Percentiles rank a stretch among this genome's conserved stretches.
Conservation (phyloP, 2,888 invertebrate species). For the Aleiodes alternator region DNA sequence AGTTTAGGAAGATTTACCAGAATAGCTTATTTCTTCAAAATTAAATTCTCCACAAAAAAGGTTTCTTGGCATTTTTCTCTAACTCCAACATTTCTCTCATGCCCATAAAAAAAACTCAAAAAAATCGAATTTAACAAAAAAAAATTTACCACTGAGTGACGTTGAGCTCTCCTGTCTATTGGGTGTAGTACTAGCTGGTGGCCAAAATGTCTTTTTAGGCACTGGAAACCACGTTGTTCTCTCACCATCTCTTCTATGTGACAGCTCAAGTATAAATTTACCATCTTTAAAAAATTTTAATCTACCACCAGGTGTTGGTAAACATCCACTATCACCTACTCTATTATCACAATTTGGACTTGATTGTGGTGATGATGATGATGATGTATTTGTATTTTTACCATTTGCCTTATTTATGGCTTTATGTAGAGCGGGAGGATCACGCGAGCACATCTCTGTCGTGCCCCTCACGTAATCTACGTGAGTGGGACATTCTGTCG, state of each 20-base stretch:
- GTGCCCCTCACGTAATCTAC: slow-evolving; percentile 74
- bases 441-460: slow-evolving; percentile 75
- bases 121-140: not conserved
- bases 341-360: slow-evolving; percentile 69
- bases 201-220: slow-evolving; percentile 91
- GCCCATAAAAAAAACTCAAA: no score
- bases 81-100: no score
- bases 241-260: slow-evolving; percentile 86
- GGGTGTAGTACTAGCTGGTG: slow-evolving; percentile 85
- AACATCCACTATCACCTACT: slow-evolving; percentile 63
- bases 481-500: slow-evolving; percentile 74
- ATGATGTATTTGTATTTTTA: slow-evolving; percentile 62
- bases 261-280: slow-evolving; percentile 91
- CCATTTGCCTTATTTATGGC: slow-evolving; percentile 73
- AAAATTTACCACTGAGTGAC: slow-evolving; percentile 84
- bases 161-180: slow-evolving; percentile 85
- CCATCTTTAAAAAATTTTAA: slow-evolving; percentile 93
- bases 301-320: slow-evolving; percentile 81
- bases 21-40: no score
- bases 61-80: no score
- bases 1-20: no score
- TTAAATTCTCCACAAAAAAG: no score
- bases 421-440: slow-evolving; percentile 71
- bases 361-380: slow-evolving; percentile 67
- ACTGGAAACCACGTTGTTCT: slow-evolving; percentile 93